A percentile compares a stretch with the other conserved stretches of the same genome.
These are phyloP conservation scores for Syndactyla subalaris DNA, from an alignment of 2,797 vertebrate genomes.

Conservation along the genomic window DNA sequence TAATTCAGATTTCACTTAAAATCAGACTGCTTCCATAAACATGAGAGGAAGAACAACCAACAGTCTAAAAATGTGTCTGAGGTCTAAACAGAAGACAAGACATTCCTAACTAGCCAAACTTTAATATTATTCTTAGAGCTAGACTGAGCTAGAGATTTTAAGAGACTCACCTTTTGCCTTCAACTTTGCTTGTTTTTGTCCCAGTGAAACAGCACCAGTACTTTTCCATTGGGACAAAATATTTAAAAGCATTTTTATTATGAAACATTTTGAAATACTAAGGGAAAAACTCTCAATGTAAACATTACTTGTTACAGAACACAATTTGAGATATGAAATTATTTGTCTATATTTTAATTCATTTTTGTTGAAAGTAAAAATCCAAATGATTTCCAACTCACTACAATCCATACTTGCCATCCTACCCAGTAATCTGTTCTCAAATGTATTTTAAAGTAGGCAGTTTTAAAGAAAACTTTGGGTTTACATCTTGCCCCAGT, in stretches of 20 bases:
- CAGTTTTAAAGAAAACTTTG: not conserved
- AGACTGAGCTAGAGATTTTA: not conserved
- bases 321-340: not conserved
- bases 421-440: not conserved
- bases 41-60: conserved; percentile 36
- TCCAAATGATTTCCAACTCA: not conserved
- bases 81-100: conserved; percentile 39
- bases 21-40: conserved; percentile 41
- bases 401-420: not conserved
- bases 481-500: not conserved
- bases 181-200: not conserved
- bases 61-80: conserved; percentile 47
- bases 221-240: not conserved
- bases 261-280: not conserved
- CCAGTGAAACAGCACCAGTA: not conserved
- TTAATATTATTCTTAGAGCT: conserved; percentile 41
- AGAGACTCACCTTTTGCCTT: conserved; percentile 15
- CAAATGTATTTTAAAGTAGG: not conserved
- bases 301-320: not conserved
- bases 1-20: conserved; percentile 13
- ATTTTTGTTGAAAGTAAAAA: not conserved
- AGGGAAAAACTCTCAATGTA: not conserved
- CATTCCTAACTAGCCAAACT: conserved; percentile 24
- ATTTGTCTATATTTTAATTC: not conserved
- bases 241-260: not conserved